These are phyloP conservation scores for Globia sparganii DNA, from an alignment of 2,888 invertebrate species.

Conservation along the genomic window DNA sequence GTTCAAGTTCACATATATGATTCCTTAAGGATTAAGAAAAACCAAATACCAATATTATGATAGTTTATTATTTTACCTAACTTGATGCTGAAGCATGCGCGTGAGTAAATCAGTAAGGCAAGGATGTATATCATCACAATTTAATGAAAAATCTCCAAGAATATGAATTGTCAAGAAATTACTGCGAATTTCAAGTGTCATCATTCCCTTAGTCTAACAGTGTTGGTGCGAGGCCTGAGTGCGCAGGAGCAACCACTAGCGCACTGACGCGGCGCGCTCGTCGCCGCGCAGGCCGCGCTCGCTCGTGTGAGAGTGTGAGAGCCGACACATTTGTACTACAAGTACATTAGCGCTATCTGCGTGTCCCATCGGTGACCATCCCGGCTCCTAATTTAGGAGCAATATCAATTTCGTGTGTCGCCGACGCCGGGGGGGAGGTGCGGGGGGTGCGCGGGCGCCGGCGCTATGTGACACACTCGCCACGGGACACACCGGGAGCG, in stretches of 20 bases:
- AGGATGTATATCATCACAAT: neutral
- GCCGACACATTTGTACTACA: constrained; percentile 72
- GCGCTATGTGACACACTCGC: constrained; percentile 66
- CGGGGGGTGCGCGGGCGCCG: constrained; percentile 70
- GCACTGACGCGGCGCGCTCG: neutral
- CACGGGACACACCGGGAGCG: constrained; percentile 59
- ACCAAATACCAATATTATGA: neutral
- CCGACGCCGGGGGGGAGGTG: constrained; percentile 7
- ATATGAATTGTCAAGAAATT: neutral
- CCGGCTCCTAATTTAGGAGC: constrained; percentile 69
- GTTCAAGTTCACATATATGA: neutral
- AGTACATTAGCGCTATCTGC: constrained; percentile 72
- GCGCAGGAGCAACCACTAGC: neutral
- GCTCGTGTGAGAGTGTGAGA: constrained; percentile 43
- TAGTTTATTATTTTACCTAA: neutral
- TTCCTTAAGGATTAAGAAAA: neutral
- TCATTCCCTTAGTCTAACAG: neutral
- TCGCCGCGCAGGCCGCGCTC: neutral
- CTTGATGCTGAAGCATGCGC: neutral
- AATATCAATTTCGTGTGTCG: constrained; percentile 67
- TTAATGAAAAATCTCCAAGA: too few species aligned
- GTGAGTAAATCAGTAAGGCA: neutral
- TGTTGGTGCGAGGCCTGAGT: too few species aligned
- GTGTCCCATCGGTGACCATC: constrained; percentile 65
- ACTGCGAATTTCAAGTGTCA: too few species aligned